These are phyloP conservation scores for Schizotus pectinicornis DNA, from an alignment of 2,888 invertebrate genomes.

Conservation along the genomic window DNA sequence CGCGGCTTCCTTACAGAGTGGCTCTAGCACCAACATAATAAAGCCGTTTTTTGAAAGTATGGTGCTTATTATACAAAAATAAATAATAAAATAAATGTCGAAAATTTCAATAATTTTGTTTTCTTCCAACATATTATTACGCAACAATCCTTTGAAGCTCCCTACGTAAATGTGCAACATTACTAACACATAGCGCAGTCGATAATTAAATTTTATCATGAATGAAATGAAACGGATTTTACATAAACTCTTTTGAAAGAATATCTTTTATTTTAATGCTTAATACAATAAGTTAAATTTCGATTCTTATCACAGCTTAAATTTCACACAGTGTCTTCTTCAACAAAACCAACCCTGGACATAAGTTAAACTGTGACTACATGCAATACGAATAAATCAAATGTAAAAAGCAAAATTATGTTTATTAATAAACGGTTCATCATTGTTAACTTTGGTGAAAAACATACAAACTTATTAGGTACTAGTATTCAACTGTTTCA, in stretches of 20 bases:
- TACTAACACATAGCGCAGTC: too few relatives aligned
- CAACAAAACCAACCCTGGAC: not conserved
- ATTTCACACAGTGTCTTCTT: constrained; percentile 18
- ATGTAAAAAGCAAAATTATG: constrained; percentile 12
- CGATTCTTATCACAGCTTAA: constrained; percentile 34
- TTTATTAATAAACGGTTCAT: constrained; percentile 20
- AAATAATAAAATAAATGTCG: too few relatives aligned
- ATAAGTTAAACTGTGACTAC: constrained; percentile 29
- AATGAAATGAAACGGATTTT: not conserved
- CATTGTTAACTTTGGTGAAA: constrained; percentile 29
- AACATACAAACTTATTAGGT: not conserved
- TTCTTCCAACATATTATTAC: too few relatives aligned
- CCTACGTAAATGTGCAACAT: too few relatives aligned
- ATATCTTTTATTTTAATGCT: not conserved
- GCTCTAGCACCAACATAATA: constrained; percentile 50
- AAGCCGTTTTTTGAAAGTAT: not conserved
- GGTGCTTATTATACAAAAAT: too few relatives aligned
- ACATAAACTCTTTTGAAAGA: not conserved
- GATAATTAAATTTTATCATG: too few relatives aligned
- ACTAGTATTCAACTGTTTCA: too few relatives aligned
- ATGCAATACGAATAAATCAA: constrained; percentile 10
- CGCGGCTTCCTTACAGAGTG: constrained; percentile 57
- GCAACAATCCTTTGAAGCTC: too few relatives aligned
- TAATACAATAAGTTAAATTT: constrained; percentile 15
- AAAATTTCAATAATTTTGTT: too few relatives aligned